Evolutionary conservation across 2,888 invertebrate genomes (phyloP).

Genomic region (Liopterus haemorrhoidalis): DNA sequence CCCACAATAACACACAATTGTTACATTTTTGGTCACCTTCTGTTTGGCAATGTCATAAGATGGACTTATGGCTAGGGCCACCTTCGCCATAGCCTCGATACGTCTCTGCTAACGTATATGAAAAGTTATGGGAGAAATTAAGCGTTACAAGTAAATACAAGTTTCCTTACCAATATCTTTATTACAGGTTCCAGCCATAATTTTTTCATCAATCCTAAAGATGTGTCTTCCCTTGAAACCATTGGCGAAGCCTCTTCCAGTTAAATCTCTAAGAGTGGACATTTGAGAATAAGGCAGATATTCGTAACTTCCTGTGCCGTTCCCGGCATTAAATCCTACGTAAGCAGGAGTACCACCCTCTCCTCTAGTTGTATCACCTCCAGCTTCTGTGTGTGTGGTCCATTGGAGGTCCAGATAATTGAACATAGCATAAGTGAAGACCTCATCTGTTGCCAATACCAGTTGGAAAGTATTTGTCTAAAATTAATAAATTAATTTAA

Average conservation of each 20-base stretch:
- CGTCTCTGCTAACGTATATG: too few relatives aligned
- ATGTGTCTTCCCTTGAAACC: constrained; percentile 85
- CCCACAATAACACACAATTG: too few relatives aligned
- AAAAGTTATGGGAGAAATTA: too few relatives aligned
- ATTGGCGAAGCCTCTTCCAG: constrained; percentile 81
- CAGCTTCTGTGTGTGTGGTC: constrained; percentile 87
- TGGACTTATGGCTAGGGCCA: too few relatives aligned
- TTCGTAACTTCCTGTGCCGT: constrained; percentile 83
- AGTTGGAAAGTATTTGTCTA: constrained; percentile 95
- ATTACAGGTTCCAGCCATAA: constrained; percentile 87
- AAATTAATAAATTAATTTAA: constrained; percentile 32
- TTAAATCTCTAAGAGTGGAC: constrained; percentile 75
- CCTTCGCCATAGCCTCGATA: too few relatives aligned
- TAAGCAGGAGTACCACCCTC: constrained; percentile 83
- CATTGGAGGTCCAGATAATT: constrained; percentile 89
- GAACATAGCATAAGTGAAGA: constrained; percentile 89
- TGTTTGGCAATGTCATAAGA: too few relatives aligned
- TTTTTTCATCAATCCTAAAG: constrained; percentile 91
- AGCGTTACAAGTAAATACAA: too few relatives aligned
- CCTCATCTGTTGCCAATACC: constrained; percentile 87
- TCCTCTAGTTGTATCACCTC: constrained; percentile 80
- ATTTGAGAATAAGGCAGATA: constrained; percentile 86
- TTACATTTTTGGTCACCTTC: too few relatives aligned
- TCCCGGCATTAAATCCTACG: constrained; percentile 95
- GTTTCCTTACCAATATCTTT: constrained; percentile 69